phyloP scores from a whole-genome alignment of 2,113 vertebrate species.

The Neotoma lepida region DNA sequence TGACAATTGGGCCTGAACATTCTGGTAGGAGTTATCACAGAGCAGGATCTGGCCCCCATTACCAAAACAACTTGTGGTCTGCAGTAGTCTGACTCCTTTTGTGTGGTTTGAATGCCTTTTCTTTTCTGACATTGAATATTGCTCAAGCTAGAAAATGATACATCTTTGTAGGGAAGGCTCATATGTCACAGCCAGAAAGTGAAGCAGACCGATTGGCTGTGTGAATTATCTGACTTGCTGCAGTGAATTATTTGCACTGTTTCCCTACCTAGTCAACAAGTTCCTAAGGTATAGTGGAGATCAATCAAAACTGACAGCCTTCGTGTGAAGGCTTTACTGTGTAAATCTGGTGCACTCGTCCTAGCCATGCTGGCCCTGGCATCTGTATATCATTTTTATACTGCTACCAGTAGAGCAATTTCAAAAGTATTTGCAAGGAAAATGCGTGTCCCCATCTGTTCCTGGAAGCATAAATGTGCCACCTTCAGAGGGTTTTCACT shows the following conservation, averaged over 20 bases:
- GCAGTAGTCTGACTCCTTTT: constrained; percentile 76
- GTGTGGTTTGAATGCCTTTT: constrained; percentile 79
- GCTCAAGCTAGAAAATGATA: constrained; percentile 91
- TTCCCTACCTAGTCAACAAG: constrained; percentile 93
- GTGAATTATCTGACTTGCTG: constrained; percentile 89
- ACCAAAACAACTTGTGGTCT: constrained; percentile 86
- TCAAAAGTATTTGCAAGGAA: constrained; percentile 96
- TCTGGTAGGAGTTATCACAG: constrained; percentile 85
- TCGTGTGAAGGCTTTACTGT: constrained; percentile 91
- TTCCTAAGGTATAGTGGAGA: constrained; percentile 92
- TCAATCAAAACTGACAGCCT: constrained; percentile 94
- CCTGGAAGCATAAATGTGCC: constrained; percentile 98
- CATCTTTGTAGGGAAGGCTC: constrained; percentile 90
- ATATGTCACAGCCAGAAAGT: constrained; percentile 89
- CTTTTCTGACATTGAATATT: constrained; percentile 90
- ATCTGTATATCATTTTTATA: constrained; percentile 99
- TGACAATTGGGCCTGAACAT: constrained; percentile 92
- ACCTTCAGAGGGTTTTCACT: constrained; percentile 94
- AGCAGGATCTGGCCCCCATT: constrained; percentile 78
- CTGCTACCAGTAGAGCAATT: constrained; percentile 99
- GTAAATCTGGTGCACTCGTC: constrained; percentile 95
- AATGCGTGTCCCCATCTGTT: constrained; percentile 99
- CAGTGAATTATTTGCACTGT: constrained; percentile 94
- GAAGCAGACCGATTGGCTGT: constrained; percentile 86
- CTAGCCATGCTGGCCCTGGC: constrained; percentile 89